These are phyloP conservation scores for Notoglanidium macrostoma DNA, from an alignment of 2,797 vertebrate species.

Conservation along the genomic window DNA sequence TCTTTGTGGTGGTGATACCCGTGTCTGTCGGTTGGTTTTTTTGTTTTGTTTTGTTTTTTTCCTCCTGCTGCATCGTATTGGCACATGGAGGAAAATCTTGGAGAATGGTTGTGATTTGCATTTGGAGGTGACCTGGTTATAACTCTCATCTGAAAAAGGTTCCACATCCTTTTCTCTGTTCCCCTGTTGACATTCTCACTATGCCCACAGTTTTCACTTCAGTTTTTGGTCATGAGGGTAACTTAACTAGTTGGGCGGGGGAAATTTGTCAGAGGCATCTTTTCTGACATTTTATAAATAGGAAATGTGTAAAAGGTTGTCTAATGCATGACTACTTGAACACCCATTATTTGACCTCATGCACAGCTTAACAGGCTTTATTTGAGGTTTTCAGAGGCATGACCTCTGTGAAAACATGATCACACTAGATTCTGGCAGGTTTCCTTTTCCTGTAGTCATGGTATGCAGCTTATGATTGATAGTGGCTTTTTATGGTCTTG, in stretches of 20 bases:
- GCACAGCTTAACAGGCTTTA: neutral
- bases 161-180: conserved; percentile 33
- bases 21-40: neutral
- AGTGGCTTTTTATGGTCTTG: neutral
- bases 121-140: neutral
- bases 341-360: too few relatives aligned
- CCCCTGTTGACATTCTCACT: neutral
- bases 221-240: conserved; percentile 22
- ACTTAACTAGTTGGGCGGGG: neutral
- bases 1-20: neutral
- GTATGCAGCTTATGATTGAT: neutral
- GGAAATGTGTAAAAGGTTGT: neutral
- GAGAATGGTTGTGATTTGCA: neutral
- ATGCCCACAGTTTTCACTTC: conserved; percentile 42
- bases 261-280: too few relatives aligned
- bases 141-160: neutral
- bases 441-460: neutral
- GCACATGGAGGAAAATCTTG: neutral
- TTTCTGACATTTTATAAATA: neutral
- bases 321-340: neutral
- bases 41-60: neutral
- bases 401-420: neutral
- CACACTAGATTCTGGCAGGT: too few relatives aligned
- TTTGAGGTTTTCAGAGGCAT: rapidly evolving
- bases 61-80: neutral